Percentiles rank a stretch among this genome's conserved stretches.
phyloP scores from a whole-genome alignment of 2,113 vertebrate species.

The Origma solitaria region DNA sequence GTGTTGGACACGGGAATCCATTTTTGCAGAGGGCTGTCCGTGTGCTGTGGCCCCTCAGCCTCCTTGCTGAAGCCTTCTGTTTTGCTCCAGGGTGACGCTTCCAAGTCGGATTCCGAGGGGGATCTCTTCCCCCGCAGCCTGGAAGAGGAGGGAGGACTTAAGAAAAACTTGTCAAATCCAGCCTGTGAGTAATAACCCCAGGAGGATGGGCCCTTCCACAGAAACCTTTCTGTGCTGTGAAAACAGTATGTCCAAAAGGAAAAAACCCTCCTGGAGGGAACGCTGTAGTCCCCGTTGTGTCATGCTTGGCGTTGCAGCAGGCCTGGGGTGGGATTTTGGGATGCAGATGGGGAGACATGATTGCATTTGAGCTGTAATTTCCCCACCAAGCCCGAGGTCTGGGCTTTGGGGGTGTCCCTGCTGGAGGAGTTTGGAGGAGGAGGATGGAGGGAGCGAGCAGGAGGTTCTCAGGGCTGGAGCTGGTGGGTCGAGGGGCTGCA shows the following conservation, averaged over 20 bases:
- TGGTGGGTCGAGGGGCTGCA: background rate
- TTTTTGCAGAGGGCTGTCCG: background rate
- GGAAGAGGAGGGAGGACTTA: slow-evolving; percentile 85
- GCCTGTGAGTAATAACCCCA: slow-evolving; percentile 76
- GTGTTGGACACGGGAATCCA: background rate
- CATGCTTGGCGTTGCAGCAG: background rate
- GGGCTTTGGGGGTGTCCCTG: background rate
- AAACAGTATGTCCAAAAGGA: background rate
- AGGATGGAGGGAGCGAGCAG: background rate
- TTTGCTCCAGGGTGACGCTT: slow-evolving; percentile 85
- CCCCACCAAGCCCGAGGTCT: rapidly evolving
- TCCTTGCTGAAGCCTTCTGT: slow-evolving; percentile 35
- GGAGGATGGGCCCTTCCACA: background rate
- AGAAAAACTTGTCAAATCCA: slow-evolving; percentile 82
- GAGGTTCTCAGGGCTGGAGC: background rate
- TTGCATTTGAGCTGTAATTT: background rate
- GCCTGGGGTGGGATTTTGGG: background rate
- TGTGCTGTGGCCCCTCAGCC: background rate
- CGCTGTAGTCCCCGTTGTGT: background rate
- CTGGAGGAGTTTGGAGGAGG: background rate
- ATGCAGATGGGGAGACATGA: background rate
- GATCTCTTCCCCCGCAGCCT: slow-evolving; percentile 82
- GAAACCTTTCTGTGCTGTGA: background rate
- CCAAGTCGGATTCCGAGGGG: slow-evolving; percentile 86
- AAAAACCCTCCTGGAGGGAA: background rate